A percentile compares a stretch with the other conserved stretches of the same genome.
These are phyloP conservation scores for Clinocottus analis DNA, from an alignment of 2,113 vertebrate species.

Conservation along the genomic window DNA sequence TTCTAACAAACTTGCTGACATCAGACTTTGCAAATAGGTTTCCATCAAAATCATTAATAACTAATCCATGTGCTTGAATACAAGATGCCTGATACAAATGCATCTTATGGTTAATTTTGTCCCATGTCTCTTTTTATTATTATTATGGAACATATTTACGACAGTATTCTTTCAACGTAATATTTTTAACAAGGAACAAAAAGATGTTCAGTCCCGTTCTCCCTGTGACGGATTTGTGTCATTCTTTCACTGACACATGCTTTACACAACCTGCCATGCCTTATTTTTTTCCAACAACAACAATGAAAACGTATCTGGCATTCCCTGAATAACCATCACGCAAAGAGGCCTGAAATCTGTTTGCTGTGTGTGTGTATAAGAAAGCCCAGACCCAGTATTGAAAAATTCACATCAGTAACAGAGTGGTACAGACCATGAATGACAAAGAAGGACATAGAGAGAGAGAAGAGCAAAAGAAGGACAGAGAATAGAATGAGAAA, in stretches of 20 bases:
- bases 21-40: background rate
- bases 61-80: background rate
- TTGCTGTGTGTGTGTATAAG: slow-evolving; percentile 12
- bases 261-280: slow-evolving; percentile 18
- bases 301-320: slow-evolving; percentile 33
- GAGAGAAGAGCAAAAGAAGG: background rate
- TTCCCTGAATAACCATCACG: slow-evolving; percentile 50
- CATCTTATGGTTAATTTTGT: background rate
- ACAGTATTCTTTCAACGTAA: background rate
- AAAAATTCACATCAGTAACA: slow-evolving; percentile 46
- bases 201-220: slow-evolving; percentile 6
- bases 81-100: background rate
- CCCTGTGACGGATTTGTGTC: slow-evolving; percentile 34
- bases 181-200: background rate
- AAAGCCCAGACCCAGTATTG: slow-evolving; percentile 20
- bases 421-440: background rate
- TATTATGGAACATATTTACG: background rate
- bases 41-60: background rate
- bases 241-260: slow-evolving; percentile 33
- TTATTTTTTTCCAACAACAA: slow-evolving; percentile 10
- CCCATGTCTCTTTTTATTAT: background rate
- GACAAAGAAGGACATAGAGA: slow-evolving; percentile 21
- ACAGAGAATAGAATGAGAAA: slow-evolving; percentile 9
- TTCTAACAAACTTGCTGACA: background rate
- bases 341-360: slow-evolving; percentile 31